Evolutionary conservation across 2,888 invertebrate genomes (phyloP).

Genomic region (Leucania comma): DNA sequence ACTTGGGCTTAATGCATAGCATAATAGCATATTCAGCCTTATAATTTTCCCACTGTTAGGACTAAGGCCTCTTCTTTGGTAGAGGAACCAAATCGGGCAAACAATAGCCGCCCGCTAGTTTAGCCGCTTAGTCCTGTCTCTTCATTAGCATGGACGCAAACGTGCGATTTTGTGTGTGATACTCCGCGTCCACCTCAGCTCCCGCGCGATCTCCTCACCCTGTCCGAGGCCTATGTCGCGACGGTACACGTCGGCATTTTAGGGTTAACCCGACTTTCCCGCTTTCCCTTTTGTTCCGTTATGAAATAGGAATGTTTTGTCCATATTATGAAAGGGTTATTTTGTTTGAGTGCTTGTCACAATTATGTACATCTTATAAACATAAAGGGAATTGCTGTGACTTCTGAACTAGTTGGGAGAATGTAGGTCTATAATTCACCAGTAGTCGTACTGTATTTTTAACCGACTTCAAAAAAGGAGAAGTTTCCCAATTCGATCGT

Average conservation of each 20-base stretch:
- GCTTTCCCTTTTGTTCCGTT: constrained; percentile 35
- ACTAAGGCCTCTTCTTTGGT: too few relatives aligned
- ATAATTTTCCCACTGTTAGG: too few relatives aligned
- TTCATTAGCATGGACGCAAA: neutral
- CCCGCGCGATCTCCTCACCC: neutral
- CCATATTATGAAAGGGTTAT: constrained; percentile 31
- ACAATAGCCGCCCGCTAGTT: neutral
- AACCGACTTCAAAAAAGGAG: too few relatives aligned
- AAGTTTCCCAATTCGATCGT: too few relatives aligned
- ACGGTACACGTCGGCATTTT: constrained; percentile 36
- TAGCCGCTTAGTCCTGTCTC: neutral
- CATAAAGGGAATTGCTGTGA: constrained; percentile 20
- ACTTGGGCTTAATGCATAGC: too few relatives aligned
- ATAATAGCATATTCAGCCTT: too few relatives aligned
- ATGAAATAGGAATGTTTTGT: constrained; percentile 47
- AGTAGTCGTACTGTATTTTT: constrained; percentile 1
- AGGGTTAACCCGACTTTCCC: constrained; percentile 36
- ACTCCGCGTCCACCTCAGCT: neutral
- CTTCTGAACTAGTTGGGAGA: constrained; percentile 16
- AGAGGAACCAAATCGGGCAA: neutral
- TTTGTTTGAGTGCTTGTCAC: constrained; percentile 27
- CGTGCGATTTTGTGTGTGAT: neutral
- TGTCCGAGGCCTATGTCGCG: constrained; percentile 9
- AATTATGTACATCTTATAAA: constrained; percentile 15
- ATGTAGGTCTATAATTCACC: neutral